These are phyloP conservation scores for Xestobium rufovillosum DNA, from an alignment of 2,888 invertebrate genomes.

Conservation along the genomic window DNA sequence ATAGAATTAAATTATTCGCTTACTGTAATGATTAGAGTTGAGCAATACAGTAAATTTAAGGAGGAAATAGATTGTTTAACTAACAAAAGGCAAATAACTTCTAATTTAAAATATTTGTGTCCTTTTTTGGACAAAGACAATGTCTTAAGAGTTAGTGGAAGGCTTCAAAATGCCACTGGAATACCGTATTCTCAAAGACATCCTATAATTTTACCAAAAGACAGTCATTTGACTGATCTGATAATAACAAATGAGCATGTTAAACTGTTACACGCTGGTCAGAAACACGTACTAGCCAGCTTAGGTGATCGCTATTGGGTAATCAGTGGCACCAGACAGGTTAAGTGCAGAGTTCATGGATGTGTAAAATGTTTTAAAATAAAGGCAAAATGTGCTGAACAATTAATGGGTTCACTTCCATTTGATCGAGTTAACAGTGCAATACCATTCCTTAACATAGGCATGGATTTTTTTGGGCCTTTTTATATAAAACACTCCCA, in stretches of 20 bases:
- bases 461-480: conserved; percentile 14
- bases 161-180: conserved; percentile 16
- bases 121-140: conserved; percentile 13
- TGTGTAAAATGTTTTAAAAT: conserved; percentile 13
- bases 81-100: background rate
- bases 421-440: conserved; percentile 8
- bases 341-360: conserved; percentile 15
- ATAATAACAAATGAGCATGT: conserved; percentile 15
- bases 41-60: too few species aligned
- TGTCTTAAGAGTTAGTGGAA: conserved; percentile 11
- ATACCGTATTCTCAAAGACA: conserved; percentile 15
- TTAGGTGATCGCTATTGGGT: conserved; percentile 16
- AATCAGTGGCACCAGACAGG: conserved; percentile 13
- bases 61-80: too few species aligned
- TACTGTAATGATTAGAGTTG: too few species aligned
- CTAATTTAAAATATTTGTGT: conserved; percentile 10
- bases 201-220: conserved; percentile 18
- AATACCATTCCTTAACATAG: conserved; percentile 10
- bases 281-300: conserved; percentile 13
- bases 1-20: too few species aligned
- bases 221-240: conserved; percentile 12
- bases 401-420: conserved; percentile 17
- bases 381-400: conserved; percentile 10
- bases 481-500: conserved; percentile 11
- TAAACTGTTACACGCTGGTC: conserved; percentile 17